Percentiles rank a stretch among this genome's conserved stretches.
phyloP scores from a whole-genome alignment of 2,888 invertebrate species.

The Aphelenchoides bicaudatus region DNA sequence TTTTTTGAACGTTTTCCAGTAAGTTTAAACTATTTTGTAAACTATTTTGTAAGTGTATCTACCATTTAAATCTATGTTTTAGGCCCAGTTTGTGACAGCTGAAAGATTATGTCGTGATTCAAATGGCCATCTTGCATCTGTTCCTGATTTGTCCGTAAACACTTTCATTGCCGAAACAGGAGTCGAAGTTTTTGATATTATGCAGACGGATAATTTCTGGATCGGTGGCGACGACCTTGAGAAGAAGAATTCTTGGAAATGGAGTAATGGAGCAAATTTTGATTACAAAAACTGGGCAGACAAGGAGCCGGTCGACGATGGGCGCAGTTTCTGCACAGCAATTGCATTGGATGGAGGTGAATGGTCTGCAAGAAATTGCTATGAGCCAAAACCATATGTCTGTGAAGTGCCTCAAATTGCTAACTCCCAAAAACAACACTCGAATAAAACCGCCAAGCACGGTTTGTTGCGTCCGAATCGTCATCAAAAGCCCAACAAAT shows the following conservation, averaged over 20 bases:
- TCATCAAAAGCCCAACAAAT: neutral
- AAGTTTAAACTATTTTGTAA: too few species aligned
- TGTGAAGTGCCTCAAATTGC: neutral
- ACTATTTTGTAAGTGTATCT: too few species aligned
- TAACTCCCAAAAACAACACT: slow-evolving; percentile 4
- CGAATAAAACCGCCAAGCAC: neutral
- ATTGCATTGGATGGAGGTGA: neutral
- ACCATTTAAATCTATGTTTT: too few species aligned
- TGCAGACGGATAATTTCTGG: neutral
- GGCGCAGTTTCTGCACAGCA: neutral
- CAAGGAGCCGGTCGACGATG: neutral
- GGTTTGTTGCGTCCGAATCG: too few species aligned
- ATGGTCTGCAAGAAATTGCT: slow-evolving; percentile 1
- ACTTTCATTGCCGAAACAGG: slow-evolving; percentile 4
- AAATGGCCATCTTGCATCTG: neutral
- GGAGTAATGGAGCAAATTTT: neutral
- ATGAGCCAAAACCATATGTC: slow-evolving; percentile 1
- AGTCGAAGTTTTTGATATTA: slow-evolving; percentile 5
- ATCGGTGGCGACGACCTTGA: slow-evolving; percentile 8
- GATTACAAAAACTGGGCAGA: neutral
- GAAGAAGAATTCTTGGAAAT: neutral
- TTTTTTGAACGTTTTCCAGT: too few species aligned
- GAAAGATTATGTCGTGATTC: slow-evolving; percentile 8
- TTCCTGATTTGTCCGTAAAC: neutral
- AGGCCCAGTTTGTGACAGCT: slow-evolving; percentile 4